These are phyloP conservation scores for Rhagium mordax DNA, from an alignment of 2,888 invertebrate species.

Conservation along the genomic window DNA sequence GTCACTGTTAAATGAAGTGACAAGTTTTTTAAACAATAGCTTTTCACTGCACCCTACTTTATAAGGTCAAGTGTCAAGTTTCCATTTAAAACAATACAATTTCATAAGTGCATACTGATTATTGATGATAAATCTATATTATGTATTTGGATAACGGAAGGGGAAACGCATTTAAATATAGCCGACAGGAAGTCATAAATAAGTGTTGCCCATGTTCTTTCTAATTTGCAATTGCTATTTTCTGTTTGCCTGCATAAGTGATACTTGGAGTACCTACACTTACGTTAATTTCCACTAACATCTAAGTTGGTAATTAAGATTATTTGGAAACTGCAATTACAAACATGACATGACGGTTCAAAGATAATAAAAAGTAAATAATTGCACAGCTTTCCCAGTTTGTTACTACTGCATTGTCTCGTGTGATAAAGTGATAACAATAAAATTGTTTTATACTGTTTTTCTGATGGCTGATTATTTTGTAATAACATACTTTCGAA, in stretches of 20 bases:
- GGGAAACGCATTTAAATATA: constrained; percentile 21
- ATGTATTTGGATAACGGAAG: constrained; percentile 28
- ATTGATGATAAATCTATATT: not conserved
- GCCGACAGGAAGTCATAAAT: constrained; percentile 10
- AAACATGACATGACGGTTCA: not conserved
- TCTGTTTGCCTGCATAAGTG: not conserved
- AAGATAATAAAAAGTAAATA: constrained; percentile 15
- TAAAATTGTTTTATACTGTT: constrained; percentile 3
- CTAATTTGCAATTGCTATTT: constrained; percentile 15
- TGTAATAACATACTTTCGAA: not conserved
- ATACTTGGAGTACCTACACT: constrained; percentile 9
- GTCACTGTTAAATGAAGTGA: no score
- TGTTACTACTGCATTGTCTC: constrained; percentile 9
- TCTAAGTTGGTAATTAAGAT: not conserved
- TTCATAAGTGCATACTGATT: constrained; percentile 3
- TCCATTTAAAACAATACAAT: not conserved
- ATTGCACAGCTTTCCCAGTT: constrained; percentile 8
- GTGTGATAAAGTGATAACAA: constrained; percentile 14
- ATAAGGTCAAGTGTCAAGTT: no score
- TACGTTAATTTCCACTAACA: constrained; percentile 7
- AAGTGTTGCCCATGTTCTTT: constrained; percentile 4
- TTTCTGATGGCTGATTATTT: not conserved
- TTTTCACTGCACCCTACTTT: no score
- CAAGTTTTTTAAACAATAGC: no score
- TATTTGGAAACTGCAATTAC: constrained; percentile 13